phyloP scores from a whole-genome alignment of 2,888 invertebrate genomes.

The Drosophila picticornis region DNA sequence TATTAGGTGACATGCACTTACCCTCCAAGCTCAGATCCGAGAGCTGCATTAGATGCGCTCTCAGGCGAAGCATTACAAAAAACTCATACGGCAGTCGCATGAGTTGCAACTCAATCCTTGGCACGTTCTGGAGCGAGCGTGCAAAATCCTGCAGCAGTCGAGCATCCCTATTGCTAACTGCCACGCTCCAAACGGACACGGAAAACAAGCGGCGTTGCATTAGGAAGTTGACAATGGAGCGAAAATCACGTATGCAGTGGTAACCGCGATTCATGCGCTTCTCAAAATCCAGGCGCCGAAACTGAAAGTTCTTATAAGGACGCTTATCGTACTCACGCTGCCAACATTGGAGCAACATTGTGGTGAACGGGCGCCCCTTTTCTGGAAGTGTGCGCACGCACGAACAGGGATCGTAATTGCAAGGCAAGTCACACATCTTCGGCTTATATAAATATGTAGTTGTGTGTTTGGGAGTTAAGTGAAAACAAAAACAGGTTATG shows the following conservation, averaged over 20 bases:
- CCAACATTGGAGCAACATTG: conserved; percentile 82
- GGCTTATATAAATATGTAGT: conserved; percentile 1
- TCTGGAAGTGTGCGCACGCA: not conserved
- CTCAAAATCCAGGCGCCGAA: conserved; percentile 76
- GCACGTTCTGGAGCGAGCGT: conserved; percentile 48
- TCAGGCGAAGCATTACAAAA: conserved; percentile 63
- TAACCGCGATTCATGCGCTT: conserved; percentile 72
- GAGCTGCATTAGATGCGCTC: conserved; percentile 54
- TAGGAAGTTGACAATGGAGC: conserved; percentile 72
- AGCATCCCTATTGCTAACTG: conserved; percentile 41
- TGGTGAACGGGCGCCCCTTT: conserved; percentile 42
- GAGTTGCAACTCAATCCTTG: conserved; percentile 63
- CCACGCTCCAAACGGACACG: conserved; percentile 56
- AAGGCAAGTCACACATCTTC: conserved; percentile 66
- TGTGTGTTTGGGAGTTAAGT: not conserved
- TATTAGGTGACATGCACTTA: conserved; percentile 26
- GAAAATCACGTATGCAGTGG: conserved; percentile 70
- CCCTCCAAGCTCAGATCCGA: conserved; percentile 72
- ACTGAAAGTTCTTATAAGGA: conserved; percentile 78
- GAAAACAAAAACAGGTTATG: not conserved
- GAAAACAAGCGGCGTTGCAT: conserved; percentile 36
- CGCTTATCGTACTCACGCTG: conserved; percentile 82
- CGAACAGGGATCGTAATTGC: conserved; percentile 26
- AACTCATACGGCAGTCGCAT: conserved; percentile 72
- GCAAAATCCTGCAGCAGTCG: conserved; percentile 59